Conservation (phyloP, 2,888 invertebrate species). For the Campoletis raptor region DNA sequence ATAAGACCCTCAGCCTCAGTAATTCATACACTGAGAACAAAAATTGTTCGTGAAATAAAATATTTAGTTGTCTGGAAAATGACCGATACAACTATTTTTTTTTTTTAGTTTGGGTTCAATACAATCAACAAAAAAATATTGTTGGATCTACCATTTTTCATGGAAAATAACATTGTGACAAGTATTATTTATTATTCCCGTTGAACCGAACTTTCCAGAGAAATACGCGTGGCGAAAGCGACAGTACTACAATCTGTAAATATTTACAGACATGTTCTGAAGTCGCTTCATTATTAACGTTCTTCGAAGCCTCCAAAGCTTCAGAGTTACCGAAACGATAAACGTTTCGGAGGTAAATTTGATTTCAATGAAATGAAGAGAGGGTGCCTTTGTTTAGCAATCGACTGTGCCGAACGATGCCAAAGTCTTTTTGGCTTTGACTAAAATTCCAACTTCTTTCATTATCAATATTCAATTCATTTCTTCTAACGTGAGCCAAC, state of each 20-base stretch:
- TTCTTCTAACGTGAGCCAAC: neutral
- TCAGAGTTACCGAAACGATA: too few species aligned
- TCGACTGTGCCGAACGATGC: slow-evolving; percentile 27
- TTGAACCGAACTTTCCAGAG: neutral
- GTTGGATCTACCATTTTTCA: too few species aligned
- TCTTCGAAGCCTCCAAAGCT: too few species aligned
- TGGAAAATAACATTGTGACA: neutral
- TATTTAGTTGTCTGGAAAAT: too few species aligned
- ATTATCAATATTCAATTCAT: neutral
- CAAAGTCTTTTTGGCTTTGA: slow-evolving; percentile 29
- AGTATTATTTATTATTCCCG: neutral
- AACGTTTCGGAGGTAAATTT: too few species aligned
- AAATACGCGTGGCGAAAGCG: neutral
- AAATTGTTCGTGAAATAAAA: too few species aligned
- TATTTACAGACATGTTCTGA: slow-evolving; percentile 11
- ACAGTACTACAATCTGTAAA: neutral
- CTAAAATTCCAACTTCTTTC: neutral
- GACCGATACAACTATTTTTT: too few species aligned
- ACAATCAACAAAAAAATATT: too few species aligned
- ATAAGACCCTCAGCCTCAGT: neutral
- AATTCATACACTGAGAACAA: too few species aligned
- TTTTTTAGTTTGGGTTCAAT: too few species aligned
- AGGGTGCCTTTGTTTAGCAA: slow-evolving; percentile 40
- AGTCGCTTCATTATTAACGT: slow-evolving; percentile 19
- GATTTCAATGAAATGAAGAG: slow-evolving; percentile 35